Percentiles rank a stretch among this genome's conserved stretches.
Evolutionary conservation across 2,797 vertebrate genomes (phyloP).

Genomic region (Chelmon rostratus): DNA sequence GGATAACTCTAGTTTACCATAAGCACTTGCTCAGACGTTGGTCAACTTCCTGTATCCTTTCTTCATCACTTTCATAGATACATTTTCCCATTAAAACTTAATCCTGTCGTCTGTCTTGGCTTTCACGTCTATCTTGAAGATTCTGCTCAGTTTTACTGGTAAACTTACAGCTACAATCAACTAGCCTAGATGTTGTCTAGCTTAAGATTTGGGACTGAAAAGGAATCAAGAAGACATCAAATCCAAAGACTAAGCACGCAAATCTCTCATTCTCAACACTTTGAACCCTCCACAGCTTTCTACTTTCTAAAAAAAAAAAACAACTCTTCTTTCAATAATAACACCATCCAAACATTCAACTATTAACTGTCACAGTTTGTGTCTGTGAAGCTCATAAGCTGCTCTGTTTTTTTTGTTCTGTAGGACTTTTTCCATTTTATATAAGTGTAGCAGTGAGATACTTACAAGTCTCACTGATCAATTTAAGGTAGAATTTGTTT

Average conservation of each 20-base stretch:
- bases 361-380: constrained; percentile 45
- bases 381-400: constrained; percentile 33
- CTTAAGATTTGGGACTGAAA: constrained; percentile 63
- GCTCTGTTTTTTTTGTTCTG: constrained; percentile 22
- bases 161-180: constrained; percentile 54
- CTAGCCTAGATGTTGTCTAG: constrained; percentile 56
- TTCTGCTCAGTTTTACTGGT: constrained; percentile 68
- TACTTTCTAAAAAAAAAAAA: constrained; percentile 62
- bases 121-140: constrained; percentile 65
- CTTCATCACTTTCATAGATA: constrained; percentile 74
- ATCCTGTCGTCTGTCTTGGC: constrained; percentile 51
- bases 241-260: constrained; percentile 62
- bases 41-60: constrained; percentile 80
- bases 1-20: constrained; percentile 70
- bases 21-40: constrained; percentile 74
- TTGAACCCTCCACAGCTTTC: constrained; percentile 56
- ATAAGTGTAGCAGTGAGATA: constrained; percentile 14
- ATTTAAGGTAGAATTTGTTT: constrained; percentile 28
- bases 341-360: constrained; percentile 52
- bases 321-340: constrained; percentile 44
- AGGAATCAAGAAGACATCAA: constrained; percentile 64
- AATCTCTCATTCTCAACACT: constrained; percentile 50
- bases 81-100: constrained; percentile 49
- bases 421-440: constrained; percentile 27
- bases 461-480: constrained; percentile 1